Evolutionary conservation across 1,140 invertebrate genomes (phyloP), one percentile per base, ranked within the genome.

Genomic region (Callitettix versicolor): DNA sequence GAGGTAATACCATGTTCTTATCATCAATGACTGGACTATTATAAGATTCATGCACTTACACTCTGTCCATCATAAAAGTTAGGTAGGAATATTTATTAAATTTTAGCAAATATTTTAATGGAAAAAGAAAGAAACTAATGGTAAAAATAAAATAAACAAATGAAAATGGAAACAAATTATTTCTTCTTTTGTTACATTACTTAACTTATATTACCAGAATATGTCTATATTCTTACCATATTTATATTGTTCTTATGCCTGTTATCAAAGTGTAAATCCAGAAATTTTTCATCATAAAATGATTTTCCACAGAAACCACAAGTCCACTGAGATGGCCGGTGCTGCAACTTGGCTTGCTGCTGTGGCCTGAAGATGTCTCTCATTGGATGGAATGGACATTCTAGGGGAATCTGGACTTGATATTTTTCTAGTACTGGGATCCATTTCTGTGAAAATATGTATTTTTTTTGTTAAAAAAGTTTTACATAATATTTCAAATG

Each of bases 261-360:
- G 70, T 85, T 86, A 73, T 91, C 88, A 75, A 95, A 92, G 70
- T 96, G 92, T 55, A 79, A 75, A 68, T 94, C 91, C 58, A 96
- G 73, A 69, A 86, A 86, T 68, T 84, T 80, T 68, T 95, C 90
- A 64, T 88, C 84, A 68, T 88, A 85, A 69, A 96, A 95, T 30
- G 85, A 87, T 73, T 95, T 92, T 51, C 91, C 91, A 73, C 93
- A 95, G 55, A 91, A 80, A 34, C 86, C 81, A 68, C 93, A 96
- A 1, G 84, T 87, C 91, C 91, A 95, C 67, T 89, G 87, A 9
- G 85, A 88, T 1, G 86, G 80, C 52, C 86, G 76, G 71, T 87
- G 82, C 64, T 88, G 84, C 59, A 83, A 76, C 72, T 92, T 88
- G 60, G 86, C 79, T 24, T 79, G 74, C 69, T 94, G 86, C 64